Evolutionary conservation across 2,888 invertebrate genomes (phyloP).

Genomic region (Drosophila longiperda): DNA sequence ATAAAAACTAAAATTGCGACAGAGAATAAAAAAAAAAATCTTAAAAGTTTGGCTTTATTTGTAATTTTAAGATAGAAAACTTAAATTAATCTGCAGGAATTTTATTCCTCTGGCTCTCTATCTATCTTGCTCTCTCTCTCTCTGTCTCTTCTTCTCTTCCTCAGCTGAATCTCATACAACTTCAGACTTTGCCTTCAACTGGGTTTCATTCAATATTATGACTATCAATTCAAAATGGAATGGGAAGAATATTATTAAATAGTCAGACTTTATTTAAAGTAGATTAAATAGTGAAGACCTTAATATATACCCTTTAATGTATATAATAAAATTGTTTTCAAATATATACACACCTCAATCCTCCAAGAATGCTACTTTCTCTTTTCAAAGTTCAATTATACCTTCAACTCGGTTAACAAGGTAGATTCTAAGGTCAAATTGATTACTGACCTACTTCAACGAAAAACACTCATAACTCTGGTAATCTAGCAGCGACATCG

Average conservation of each 20-base stretch:
- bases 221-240: too few relatives aligned
- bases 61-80: not conserved
- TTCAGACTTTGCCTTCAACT: too few relatives aligned
- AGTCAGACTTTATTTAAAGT: not conserved
- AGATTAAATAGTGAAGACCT: not conserved
- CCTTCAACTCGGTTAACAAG: not conserved
- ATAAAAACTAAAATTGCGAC: not conserved
- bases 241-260: too few relatives aligned
- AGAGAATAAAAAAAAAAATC: too few relatives aligned
- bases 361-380: not conserved
- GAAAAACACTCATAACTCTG: not conserved
- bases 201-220: too few relatives aligned
- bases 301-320: not conserved
- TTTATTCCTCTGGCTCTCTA: not conserved
- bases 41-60: not conserved
- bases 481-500: slow-evolving; percentile 12
- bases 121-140: too few relatives aligned
- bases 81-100: not conserved
- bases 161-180: too few relatives aligned
- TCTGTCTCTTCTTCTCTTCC: too few relatives aligned
- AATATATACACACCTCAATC: not conserved
- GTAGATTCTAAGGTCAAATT: not conserved
- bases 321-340: too few relatives aligned
- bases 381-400: not conserved
- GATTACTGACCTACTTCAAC: slow-evolving; percentile 17